Conservation (phyloP, 2,797 vertebrate genomes). For the Gymnothorax reevesii region DNA sequence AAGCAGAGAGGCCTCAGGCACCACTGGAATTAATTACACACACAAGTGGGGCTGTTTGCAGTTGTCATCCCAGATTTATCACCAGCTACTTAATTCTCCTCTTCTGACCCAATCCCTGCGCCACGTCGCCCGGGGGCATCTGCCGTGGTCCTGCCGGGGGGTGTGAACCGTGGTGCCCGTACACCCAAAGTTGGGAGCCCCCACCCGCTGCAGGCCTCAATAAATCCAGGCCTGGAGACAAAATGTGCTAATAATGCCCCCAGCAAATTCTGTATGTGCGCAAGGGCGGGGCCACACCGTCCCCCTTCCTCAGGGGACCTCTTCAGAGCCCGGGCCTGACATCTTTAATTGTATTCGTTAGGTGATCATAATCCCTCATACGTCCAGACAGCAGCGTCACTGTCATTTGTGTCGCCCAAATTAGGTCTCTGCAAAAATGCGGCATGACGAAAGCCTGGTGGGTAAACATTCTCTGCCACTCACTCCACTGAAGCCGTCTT, state of each 20-base stretch:
- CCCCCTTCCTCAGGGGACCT: conserved; percentile 47
- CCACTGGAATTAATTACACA: conserved; percentile 99
- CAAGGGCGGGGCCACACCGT: conserved; percentile 64
- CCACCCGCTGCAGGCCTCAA: conserved; percentile 83
- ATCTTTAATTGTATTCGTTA: conserved; percentile 75
- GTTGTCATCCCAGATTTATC: conserved; percentile 99
- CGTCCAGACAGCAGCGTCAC: conserved; percentile 63
- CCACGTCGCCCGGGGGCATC: conserved; percentile 75
- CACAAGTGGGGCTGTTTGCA: conserved; percentile 94
- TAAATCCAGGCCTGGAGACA: conserved; percentile 86
- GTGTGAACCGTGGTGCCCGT: conserved; percentile 59
- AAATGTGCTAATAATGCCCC: conserved; percentile 88
- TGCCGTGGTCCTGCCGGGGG: conserved; percentile 64
- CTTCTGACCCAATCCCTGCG: conserved; percentile 88
- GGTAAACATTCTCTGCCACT: neutral
- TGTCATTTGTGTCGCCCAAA: conserved; percentile 61
- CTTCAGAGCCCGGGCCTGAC: conserved; percentile 67
- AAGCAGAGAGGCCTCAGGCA: conserved; percentile 82
- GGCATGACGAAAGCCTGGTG: neutral
- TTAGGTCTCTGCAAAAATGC: conserved; percentile 61
- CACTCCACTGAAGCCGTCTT: neutral
- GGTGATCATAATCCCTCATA: conserved; percentile 81
- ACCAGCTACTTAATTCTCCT: conserved; percentile 96
- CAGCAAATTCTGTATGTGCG: conserved; percentile 85
- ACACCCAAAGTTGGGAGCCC: conserved; percentile 56